These are phyloP conservation scores for Leuciscus idus DNA, from an alignment of 2,113 vertebrate species.

Conservation along the genomic window DNA sequence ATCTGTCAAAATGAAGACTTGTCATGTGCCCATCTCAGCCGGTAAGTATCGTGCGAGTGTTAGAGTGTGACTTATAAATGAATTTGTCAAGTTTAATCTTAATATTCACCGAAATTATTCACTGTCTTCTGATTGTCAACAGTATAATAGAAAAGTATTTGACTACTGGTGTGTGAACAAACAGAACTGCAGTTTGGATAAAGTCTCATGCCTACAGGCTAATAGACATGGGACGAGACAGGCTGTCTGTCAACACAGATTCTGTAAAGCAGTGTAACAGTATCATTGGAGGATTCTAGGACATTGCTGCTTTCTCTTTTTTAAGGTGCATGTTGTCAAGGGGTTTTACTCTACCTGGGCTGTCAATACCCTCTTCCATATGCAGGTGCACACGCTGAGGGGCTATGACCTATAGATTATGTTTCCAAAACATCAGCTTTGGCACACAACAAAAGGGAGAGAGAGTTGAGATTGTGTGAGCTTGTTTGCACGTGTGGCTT, in stretches of 20 bases:
- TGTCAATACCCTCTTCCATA: slow-evolving; percentile 56
- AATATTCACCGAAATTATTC: not conserved
- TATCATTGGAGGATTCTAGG: not conserved
- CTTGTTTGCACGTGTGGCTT: slow-evolving; percentile 1
- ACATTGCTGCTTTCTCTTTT: slow-evolving; percentile 9
- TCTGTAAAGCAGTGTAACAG: not conserved
- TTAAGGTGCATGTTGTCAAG: not conserved
- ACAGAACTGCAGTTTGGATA: not conserved
- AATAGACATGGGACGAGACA: not conserved
- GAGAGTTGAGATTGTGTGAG: slow-evolving; percentile 33
- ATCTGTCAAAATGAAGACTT: slow-evolving; percentile 15
- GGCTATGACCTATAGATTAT: slow-evolving; percentile 63
- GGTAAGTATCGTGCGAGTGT: slow-evolving; percentile 8
- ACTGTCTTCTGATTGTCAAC: not conserved
- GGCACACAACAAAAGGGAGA: slow-evolving; percentile 47
- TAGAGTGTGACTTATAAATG: not conserved
- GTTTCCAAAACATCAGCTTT: slow-evolving; percentile 71
- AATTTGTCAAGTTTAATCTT: slow-evolving; percentile 6
- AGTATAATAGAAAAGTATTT: slow-evolving; percentile 11
- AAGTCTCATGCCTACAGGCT: slow-evolving; percentile 25
- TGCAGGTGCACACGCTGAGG: slow-evolving; percentile 68
- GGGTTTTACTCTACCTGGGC: slow-evolving; percentile 26
- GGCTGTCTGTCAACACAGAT: slow-evolving; percentile 15
- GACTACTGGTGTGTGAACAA: slow-evolving; percentile 2
- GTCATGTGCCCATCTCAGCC: slow-evolving; percentile 1